A percentile compares a stretch with the other conserved stretches of the same genome.
phyloP scores from a whole-genome alignment of 2,888 invertebrate genomes.

The Nomada ruficornis region DNA sequence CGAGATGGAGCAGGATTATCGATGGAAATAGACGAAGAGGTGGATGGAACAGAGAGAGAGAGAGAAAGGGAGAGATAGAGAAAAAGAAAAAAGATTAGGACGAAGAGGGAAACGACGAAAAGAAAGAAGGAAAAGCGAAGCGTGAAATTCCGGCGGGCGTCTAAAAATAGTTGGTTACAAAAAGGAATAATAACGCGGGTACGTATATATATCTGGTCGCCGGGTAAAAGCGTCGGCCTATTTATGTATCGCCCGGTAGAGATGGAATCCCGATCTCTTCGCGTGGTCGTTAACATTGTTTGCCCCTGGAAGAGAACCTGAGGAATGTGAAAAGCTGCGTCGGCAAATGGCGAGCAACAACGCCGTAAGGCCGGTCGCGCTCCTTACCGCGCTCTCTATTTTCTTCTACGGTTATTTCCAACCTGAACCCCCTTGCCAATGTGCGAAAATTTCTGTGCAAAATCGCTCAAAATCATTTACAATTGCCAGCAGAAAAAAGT shows the following conservation, averaged over 20 bases:
- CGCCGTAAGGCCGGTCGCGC: constrained; percentile 49
- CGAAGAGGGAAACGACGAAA: neutral
- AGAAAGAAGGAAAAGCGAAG: constrained; percentile 46
- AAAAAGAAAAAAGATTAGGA: constrained; percentile 3
- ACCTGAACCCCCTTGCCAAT: constrained; percentile 26
- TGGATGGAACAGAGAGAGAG: neutral
- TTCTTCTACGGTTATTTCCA: constrained; percentile 53
- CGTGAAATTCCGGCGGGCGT: constrained; percentile 63
- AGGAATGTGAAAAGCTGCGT: constrained; percentile 75
- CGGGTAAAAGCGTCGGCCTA: constrained; percentile 67
- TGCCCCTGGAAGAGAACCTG: constrained; percentile 65
- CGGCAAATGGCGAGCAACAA: constrained; percentile 61
- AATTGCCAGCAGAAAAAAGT: too few relatives aligned
- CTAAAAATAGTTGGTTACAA: constrained; percentile 71
- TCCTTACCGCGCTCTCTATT: constrained; percentile 50
- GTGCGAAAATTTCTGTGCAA: constrained; percentile 47
- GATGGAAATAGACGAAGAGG: neutral
- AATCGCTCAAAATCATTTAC: constrained; percentile 6
- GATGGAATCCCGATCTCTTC: constrained; percentile 71
- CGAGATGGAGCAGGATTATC: too few relatives aligned
- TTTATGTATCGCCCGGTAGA: constrained; percentile 70
- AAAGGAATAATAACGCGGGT: constrained; percentile 68
- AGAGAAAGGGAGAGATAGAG: neutral
- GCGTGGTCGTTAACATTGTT: constrained; percentile 76
- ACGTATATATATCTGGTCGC: constrained; percentile 67